A percentile compares a stretch with the other conserved stretches of the same genome.
phyloP scores from a whole-genome alignment of 2,113 vertebrate genomes.

The Antidorcas marsupialis region DNA sequence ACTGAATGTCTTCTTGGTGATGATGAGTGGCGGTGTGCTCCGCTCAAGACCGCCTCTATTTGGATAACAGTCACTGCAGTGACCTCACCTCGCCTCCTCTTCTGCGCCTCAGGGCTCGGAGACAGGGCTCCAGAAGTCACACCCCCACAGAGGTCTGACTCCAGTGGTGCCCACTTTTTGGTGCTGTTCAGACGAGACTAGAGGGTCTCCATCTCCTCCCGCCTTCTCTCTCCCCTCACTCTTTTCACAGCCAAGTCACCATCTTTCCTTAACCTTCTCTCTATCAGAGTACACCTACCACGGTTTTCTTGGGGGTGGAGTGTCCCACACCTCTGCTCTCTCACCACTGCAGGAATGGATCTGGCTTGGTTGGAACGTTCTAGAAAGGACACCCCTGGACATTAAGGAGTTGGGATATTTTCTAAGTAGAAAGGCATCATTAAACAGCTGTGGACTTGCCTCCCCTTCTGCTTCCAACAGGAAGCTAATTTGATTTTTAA shows the following conservation, averaged over 20 bases:
- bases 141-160: background rate
- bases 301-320: background rate
- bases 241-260: background rate
- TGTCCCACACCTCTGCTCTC: background rate
- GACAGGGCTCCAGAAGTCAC: background rate
- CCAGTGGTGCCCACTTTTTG: background rate
- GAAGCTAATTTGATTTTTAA: background rate
- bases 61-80: background rate
- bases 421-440: background rate
- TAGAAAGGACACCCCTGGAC: background rate
- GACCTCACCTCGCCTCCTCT: background rate
- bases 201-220: rapidly evolving
- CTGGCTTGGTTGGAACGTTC: background rate
- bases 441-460: background rate
- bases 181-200: background rate
- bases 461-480: background rate
- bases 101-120: no score
- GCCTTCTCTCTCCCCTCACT: background rate
- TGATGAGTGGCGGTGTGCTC: no score
- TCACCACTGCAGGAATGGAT: background rate
- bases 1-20: rapidly evolving
- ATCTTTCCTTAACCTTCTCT: background rate
- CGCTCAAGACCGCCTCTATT: background rate
- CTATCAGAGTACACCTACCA: no score
- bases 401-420: background rate